Evolutionary conservation across 2,113 vertebrate species (phyloP), one percentile per base, ranked within the genome.

Genomic region (Trochalopteron elliotii): DNA sequence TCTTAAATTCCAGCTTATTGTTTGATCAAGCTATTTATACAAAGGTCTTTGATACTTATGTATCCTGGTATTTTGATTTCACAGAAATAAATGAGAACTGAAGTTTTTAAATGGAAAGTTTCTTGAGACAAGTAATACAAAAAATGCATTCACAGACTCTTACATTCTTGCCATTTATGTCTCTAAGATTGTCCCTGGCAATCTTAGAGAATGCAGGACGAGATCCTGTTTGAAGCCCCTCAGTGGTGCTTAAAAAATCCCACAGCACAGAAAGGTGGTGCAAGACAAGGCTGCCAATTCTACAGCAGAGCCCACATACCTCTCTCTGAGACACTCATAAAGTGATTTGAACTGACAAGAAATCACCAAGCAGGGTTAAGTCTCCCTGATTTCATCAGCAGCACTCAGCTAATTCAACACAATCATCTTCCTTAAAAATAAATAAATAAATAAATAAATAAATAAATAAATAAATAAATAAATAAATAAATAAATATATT

Each of bases 371-470:
- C n/a, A 63, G 15, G 11, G 39, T 68, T 75, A 45, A 50, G 24
- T 28, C 5, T 61, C 7, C 10, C 37, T n/a, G 31, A 24, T 55
- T 71, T 71, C 20, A 50, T 57, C 40, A 63, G 31, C 31, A 39
- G 2, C 6, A 22, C 39, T 87, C 31, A 61, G 53, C 55, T 79
- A 79, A 70, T 68, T 63, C 19, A 71, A 50, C 8, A 13, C 17
- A 70, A 40, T n/a, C 0, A 0, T 44, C 16, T 45, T 44, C 6
- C 11, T 47, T 39, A 7, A n/a, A n/a, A n/a, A n/a, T n/a, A n/a
- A n/a, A n/a, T n/a, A n/a, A n/a, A n/a, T n/a, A n/a, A n/a, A n/a
- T n/a, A n/a, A n/a, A n/a, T n/a, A n/a, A n/a, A n/a, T n/a, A n/a
- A n/a, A n/a, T n/a, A n/a, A n/a, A n/a, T n/a, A n/a, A n/a, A n/a